These are phyloP conservation scores for Apamea epomidion DNA, from an alignment of 2,888 invertebrate genomes.

Conservation along the genomic window DNA sequence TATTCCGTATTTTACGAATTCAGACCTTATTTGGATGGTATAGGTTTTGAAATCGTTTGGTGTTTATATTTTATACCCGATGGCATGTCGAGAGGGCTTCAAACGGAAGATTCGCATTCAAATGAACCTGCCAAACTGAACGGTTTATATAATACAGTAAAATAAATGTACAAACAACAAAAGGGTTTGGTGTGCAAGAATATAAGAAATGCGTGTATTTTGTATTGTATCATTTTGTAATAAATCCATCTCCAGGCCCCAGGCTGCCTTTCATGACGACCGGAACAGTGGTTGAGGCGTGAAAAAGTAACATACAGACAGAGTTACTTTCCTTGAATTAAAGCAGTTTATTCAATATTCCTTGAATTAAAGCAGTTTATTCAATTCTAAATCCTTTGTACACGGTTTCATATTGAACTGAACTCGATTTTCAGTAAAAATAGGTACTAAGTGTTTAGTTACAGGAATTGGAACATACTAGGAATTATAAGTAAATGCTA, in stretches of 20 bases:
- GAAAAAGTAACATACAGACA: too few relatives aligned
- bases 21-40: constrained; percentile 18
- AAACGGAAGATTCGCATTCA: constrained; percentile 64
- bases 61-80: constrained; percentile 37
- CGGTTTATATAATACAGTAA: constrained; percentile 65
- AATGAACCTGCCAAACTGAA: constrained; percentile 66
- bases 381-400: constrained; percentile 7
- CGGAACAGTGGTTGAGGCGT: too few relatives aligned
- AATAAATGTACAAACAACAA: constrained; percentile 32
- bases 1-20: constrained; percentile 17
- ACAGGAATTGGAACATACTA: neutral
- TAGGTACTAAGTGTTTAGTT: neutral
- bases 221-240: too few relatives aligned
- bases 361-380: constrained; percentile 47
- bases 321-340: constrained; percentile 15
- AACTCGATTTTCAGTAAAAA: neutral
- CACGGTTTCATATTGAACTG: neutral
- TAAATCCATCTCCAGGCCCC: too few relatives aligned
- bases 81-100: constrained; percentile 60
- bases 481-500: constrained; percentile 6
- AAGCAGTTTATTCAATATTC: constrained; percentile 49
- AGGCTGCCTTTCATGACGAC: too few relatives aligned
- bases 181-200: constrained; percentile 11
- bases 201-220: too few relatives aligned
- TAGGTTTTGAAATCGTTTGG: constrained; percentile 37